Base-by-base conservation (phyloP, 2,888 invertebrate species). In the Zhuqinia jingwanae region DNA sequence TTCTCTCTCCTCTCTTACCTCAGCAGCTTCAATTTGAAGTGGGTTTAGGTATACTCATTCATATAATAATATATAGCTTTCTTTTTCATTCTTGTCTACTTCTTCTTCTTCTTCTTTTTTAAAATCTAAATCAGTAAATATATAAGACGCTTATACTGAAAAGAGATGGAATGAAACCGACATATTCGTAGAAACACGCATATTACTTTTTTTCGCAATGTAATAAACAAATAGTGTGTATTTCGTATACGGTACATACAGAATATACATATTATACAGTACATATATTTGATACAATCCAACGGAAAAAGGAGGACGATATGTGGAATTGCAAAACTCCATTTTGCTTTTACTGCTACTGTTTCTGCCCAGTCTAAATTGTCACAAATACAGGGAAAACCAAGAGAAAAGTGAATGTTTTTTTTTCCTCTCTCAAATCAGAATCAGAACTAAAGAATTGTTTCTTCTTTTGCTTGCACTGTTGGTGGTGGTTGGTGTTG, bases 21-120 rank as follows among this genome's bases (percentile, higher is more conserved):
- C n/a, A n/a, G n/a, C n/a, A n/a, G n/a, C n/a, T n/a, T 36, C 65
- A 36, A 42, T 30, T 65, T 65, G 36, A 65, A 65, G 36, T 65
- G 36, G 36, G 65, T 17, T 60, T n/a, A n/a, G n/a, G n/a, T n/a
- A n/a, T n/a, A n/a, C n/a, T n/a, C n/a, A n/a, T n/a, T n/a, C n/a
- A n/a, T n/a, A n/a, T n/a, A n/a, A n/a, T n/a, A n/a, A n/a, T n/a
- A n/a, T n/a, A n/a, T n/a, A n/a, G n/a, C n/a, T n/a, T n/a, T n/a
- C n/a, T n/a, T n/a, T n/a, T n/a, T n/a, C n/a, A n/a, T n/a, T 36
- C 53, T 15, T 65, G 17, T 20, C 20, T 11, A 65, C 17, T 42
- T n/a, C 42, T 65, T 15, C 36, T 65, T 65, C 42, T 42, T 36
- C 42, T 65, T 20, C 60, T 13, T 60, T 60, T 56, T 60, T 36